phyloP scores from a whole-genome alignment of 2,888 invertebrate species.

The Tuberolachnus salignus region DNA sequence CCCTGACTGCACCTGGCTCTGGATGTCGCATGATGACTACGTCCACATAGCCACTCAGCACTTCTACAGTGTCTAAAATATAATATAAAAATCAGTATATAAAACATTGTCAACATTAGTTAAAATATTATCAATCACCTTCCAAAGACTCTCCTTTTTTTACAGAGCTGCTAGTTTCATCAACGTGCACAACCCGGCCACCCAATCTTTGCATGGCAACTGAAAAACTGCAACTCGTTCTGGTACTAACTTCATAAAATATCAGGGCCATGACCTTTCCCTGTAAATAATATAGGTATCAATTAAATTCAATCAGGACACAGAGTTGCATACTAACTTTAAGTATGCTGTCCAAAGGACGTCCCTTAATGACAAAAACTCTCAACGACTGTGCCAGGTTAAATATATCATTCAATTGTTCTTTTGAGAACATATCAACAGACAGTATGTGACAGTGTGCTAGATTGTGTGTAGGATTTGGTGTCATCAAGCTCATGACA shows the following conservation, averaged over 20 bases:
- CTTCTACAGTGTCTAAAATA: slow-evolving; percentile 73
- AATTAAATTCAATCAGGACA: slow-evolving; percentile 13
- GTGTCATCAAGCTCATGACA: slow-evolving; percentile 62
- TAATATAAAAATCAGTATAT: too few species aligned
- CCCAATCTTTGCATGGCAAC: slow-evolving; percentile 97
- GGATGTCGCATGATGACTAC: slow-evolving; percentile 94
- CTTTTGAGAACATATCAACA: slow-evolving; percentile 85
- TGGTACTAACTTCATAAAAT: slow-evolving; percentile 97
- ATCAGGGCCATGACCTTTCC: slow-evolving; percentile 95
- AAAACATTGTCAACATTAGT: too few species aligned
- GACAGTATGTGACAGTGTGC: slow-evolving; percentile 74
- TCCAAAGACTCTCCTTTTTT: slow-evolving; percentile 96
- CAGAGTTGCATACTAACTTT: slow-evolving; percentile 64
- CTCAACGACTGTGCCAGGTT: slow-evolving; percentile 83
- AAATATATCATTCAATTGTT: slow-evolving; percentile 90
- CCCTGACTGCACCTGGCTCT: slow-evolving; percentile 85
- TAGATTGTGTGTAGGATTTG: slow-evolving; percentile 57
- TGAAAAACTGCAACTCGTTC: slow-evolving; percentile 94
- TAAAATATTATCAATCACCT: slow-evolving; percentile 63
- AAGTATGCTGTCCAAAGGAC: slow-evolving; percentile 82
- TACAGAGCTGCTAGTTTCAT: slow-evolving; percentile 88
- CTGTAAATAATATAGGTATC: slow-evolving; percentile 61
- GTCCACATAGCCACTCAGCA: slow-evolving; percentile 92
- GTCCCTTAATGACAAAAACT: slow-evolving; percentile 80
- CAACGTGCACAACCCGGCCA: slow-evolving; percentile 88